Percentiles rank a stretch among this genome's conserved stretches.
These are phyloP conservation scores for Neoarius graeffei DNA, from an alignment of 2,113 vertebrate genomes.

Conservation along the genomic window DNA sequence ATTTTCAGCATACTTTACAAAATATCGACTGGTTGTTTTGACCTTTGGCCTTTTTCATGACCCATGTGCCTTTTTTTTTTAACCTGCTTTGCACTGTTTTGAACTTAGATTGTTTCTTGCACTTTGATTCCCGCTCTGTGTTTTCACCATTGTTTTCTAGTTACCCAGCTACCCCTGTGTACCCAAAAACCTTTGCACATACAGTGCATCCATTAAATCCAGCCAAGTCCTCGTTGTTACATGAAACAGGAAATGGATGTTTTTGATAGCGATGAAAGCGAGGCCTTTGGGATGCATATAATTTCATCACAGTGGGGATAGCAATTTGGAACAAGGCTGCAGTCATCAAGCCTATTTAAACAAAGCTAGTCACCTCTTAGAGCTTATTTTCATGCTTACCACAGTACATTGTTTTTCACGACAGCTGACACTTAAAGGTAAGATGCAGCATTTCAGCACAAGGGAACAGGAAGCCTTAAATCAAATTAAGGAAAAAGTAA, in stretches of 20 bases:
- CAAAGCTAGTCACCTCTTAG: background rate
- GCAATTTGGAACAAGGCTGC: slow-evolving; percentile 25
- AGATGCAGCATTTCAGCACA: background rate
- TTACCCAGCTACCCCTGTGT: background rate
- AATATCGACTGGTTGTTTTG: background rate
- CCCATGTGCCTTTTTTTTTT: background rate
- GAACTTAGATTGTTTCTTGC: background rate
- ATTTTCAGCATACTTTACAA: background rate
- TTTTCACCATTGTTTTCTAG: slow-evolving; percentile 3
- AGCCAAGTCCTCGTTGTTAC: slow-evolving; percentile 18
- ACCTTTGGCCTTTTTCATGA: background rate
- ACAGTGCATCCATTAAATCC: slow-evolving; percentile 13
- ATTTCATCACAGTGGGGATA: slow-evolving; percentile 14
- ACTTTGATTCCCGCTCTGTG: background rate
- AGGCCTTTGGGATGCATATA: slow-evolving; percentile 26
- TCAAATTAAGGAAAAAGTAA: background rate
- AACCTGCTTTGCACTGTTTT: background rate
- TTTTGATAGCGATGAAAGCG: slow-evolving; percentile 18
- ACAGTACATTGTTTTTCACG: background rate
- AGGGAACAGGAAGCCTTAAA: background rate
- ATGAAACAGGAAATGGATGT: slow-evolving; percentile 29
- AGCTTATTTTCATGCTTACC: background rate
- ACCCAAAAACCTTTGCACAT: slow-evolving; percentile 17
- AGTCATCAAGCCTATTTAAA: slow-evolving; percentile 5
- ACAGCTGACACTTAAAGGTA: background rate